Evolutionary conservation across 2,888 invertebrate genomes (phyloP).

Genomic region (Pristionchus arcanus): DNA sequence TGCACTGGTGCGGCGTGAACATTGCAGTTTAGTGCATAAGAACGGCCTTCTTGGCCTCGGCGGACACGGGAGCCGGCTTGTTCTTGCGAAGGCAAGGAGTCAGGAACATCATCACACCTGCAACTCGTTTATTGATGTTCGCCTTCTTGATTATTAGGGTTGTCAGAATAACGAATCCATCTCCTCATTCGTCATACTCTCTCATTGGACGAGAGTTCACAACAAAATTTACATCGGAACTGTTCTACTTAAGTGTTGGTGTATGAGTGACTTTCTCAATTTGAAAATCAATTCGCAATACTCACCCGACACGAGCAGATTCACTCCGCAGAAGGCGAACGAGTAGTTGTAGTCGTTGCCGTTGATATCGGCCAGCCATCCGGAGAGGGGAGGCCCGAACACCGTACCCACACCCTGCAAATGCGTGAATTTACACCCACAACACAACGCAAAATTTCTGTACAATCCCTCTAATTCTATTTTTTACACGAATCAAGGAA

Average conservation of each 20-base stretch:
- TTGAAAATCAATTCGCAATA: not conserved
- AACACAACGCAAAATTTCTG: too few relatives aligned
- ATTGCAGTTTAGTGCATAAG: constrained; percentile 41
- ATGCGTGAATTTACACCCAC: not conserved
- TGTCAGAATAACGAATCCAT: too few relatives aligned
- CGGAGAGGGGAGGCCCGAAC: constrained; percentile 87
- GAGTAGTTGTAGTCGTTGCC: constrained; percentile 86
- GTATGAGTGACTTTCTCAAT: not conserved
- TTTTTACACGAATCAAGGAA: too few relatives aligned
- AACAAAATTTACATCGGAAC: too few relatives aligned
- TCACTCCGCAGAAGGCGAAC: constrained; percentile 89
- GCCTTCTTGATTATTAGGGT: too few relatives aligned
- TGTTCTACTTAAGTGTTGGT: too few relatives aligned
- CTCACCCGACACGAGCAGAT: constrained; percentile 68
- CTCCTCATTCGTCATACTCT: too few relatives aligned
- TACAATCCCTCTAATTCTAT: too few relatives aligned
- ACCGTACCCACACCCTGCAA: constrained; percentile 93
- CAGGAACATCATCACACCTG: constrained; percentile 74
- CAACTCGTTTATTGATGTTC: not conserved
- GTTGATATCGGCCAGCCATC: constrained; percentile 88
- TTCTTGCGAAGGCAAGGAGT: constrained; percentile 69
- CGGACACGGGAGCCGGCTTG: not conserved
- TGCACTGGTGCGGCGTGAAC: not conserved
- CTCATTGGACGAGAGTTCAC: too few relatives aligned
- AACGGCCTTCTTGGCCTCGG: constrained; percentile 35